Evolutionary conservation across 2,797 vertebrate genomes (phyloP).

Genomic region (Poeciliopsis presidionis): DNA sequence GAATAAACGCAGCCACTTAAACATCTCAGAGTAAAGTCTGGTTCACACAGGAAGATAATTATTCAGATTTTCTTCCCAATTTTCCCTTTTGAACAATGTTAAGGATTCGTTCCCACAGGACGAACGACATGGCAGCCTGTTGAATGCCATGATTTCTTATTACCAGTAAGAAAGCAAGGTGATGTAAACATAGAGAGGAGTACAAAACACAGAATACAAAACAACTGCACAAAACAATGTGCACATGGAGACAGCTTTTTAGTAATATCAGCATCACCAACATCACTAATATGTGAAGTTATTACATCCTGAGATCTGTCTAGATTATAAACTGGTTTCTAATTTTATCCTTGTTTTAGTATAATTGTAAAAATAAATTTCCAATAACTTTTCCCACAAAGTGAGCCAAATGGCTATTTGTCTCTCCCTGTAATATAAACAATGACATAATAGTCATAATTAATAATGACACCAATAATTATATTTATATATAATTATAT

Average conservation of each 20-base stretch:
- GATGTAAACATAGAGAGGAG: no score
- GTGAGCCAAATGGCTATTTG: background rate
- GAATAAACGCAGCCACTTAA: background rate
- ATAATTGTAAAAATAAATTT: background rate
- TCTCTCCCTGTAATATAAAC: background rate
- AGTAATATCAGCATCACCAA: background rate
- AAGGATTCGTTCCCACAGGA: no score
- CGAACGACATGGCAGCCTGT: no score
- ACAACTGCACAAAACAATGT: background rate
- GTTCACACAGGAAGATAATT: no score
- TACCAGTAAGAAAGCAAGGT: no score
- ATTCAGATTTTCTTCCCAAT: no score
- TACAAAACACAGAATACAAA: background rate
- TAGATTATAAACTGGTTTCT: background rate
- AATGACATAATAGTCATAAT: background rate
- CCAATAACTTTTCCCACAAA: background rate
- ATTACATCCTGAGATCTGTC: background rate
- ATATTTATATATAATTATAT: no score
- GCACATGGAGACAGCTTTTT: background rate
- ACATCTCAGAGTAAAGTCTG: background rate
- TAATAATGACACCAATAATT: no score
- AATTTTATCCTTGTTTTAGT: background rate
- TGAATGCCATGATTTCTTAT: no score
- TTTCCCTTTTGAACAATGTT: no score
- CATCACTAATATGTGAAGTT: background rate